A percentile compares a stretch with the other conserved stretches of the same genome.
Evolutionary conservation across 1,140 invertebrate genomes (phyloP).

Genomic region (Drosophila oshimai): DNA sequence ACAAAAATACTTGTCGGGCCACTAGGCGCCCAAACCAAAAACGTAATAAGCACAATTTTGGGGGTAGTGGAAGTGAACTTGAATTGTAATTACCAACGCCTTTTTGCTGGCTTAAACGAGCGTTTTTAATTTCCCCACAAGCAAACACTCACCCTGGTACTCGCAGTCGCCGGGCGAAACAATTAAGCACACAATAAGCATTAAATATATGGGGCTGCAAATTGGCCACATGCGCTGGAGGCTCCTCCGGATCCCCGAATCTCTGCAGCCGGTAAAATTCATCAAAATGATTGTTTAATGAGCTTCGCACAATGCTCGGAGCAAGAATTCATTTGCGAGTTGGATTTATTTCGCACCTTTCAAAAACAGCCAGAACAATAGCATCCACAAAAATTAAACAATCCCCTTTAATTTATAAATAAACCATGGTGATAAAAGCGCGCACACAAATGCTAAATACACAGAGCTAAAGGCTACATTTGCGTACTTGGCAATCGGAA

Average conservation of each 20-base stretch:
- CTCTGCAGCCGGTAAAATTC: conserved; percentile 38
- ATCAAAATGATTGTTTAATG: conserved; percentile 80
- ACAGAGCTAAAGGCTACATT: not conserved
- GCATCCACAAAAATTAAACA: conserved; percentile 49
- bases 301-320: conserved; percentile 35
- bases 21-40: not conserved
- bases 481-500: not conserved
- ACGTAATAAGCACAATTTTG: conserved; percentile 40
- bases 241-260: not conserved
- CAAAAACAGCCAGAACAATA: conserved; percentile 31
- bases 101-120: conserved; percentile 42
- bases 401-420: conserved; percentile 61
- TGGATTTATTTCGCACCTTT: conserved; percentile 63
- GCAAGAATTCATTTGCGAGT: conserved; percentile 49
- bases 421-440: conserved; percentile 34
- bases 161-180: conserved; percentile 11
- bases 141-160: not conserved
- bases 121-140: conserved; percentile 59
- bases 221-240: conserved; percentile 51
- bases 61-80: conserved; percentile 62
- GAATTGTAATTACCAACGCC: conserved; percentile 74
- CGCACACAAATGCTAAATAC: not conserved
- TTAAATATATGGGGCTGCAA: conserved; percentile 60
- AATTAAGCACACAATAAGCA: conserved; percentile 58
- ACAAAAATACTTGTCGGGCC: conserved; percentile 45